phyloP scores from a whole-genome alignment of 2,113 vertebrate genomes.

The Xyrauchen texanus region DNA sequence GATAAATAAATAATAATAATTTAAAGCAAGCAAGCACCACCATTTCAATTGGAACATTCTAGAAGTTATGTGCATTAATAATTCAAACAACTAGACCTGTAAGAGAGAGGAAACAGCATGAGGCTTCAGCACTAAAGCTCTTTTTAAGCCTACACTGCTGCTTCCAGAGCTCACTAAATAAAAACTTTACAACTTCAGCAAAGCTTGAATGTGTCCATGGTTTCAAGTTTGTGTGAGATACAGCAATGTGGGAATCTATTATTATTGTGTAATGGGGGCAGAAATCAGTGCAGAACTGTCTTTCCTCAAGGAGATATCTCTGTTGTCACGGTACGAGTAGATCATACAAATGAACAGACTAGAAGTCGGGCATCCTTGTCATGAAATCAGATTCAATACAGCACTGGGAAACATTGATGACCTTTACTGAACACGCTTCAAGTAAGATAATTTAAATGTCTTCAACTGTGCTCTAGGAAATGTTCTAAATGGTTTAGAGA shows the following conservation, averaged over 20 bases:
- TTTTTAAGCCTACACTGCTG: conserved; percentile 13
- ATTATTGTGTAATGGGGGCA: conserved; percentile 1
- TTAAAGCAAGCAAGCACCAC: neutral
- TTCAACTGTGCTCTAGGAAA: too few relatives aligned
- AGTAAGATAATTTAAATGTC: too few relatives aligned
- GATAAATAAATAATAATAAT: neutral
- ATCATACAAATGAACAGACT: neutral
- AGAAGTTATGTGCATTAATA: neutral
- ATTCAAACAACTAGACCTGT: neutral
- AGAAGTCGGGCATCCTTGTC: neutral
- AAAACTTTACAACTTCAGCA: conserved; percentile 8
- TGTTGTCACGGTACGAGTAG: neutral
- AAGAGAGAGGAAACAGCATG: neutral
- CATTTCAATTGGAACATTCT: neutral
- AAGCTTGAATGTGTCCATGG: neutral
- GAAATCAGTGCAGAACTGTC: neutral
- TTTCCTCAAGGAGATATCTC: neutral
- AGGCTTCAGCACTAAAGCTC: neutral
- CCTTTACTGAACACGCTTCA: too few relatives aligned
- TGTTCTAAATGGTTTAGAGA: too few relatives aligned
- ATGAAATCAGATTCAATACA: conserved; percentile 7
- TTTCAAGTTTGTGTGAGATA: conserved; percentile 14
- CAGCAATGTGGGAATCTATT: neutral
- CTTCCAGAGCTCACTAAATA: conserved; percentile 14
- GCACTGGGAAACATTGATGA: neutral